These are phyloP conservation scores for Drosophila chauvacae DNA, from an alignment of 1,140 invertebrate genomes.

Conservation along the genomic window DNA sequence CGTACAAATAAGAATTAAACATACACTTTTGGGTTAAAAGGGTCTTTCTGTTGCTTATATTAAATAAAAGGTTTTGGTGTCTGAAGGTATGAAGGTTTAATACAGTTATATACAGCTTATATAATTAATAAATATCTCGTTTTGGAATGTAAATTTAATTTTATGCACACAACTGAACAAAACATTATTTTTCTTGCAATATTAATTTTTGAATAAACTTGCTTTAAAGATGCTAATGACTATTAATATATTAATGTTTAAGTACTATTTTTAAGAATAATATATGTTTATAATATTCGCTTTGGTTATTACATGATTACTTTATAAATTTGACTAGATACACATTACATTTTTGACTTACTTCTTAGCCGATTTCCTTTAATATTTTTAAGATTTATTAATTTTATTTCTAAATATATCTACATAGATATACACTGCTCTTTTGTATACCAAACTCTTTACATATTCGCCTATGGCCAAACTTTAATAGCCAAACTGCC, in stretches of 20 bases:
- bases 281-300: background rate
- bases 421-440: slow-evolving; percentile 30
- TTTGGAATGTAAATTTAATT: background rate
- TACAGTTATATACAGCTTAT: slow-evolving; percentile 15
- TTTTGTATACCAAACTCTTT: background rate
- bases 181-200: background rate
- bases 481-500: background rate
- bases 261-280: background rate
- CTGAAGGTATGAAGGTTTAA: background rate
- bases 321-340: slow-evolving; percentile 54
- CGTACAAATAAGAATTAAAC: background rate
- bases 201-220: background rate
- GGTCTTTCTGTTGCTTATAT: background rate
- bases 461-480: slow-evolving; percentile 4
- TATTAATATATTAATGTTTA: background rate
- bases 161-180: slow-evolving; percentile 2
- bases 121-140: background rate
- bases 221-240: background rate
- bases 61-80: slow-evolving; percentile 20
- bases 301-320: slow-evolving; percentile 1
- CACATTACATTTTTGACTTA: slow-evolving; percentile 14
- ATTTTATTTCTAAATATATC: slow-evolving; percentile 13
- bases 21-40: background rate
- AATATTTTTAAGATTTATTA: background rate
- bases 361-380: background rate